Conservation (phyloP, 2,888 invertebrate species). For the Noctua janthe region DNA sequence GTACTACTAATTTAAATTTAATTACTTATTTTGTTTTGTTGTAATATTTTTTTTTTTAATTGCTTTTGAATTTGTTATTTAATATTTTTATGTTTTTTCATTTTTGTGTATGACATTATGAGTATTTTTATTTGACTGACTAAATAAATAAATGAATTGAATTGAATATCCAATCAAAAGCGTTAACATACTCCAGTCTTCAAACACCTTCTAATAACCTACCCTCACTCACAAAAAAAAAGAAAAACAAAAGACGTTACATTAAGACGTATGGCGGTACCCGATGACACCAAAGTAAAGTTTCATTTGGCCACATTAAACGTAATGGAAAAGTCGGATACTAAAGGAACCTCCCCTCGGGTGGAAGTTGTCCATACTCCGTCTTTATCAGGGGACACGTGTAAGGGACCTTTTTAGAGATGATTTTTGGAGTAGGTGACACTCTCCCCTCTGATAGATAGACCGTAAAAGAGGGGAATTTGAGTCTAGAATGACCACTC, state of each 20-base stretch:
- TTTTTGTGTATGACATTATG: no score
- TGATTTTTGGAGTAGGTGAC: constrained; percentile 7
- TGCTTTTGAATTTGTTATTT: no score
- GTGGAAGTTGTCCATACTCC: constrained; percentile 60
- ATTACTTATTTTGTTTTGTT: no score
- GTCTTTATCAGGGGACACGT: constrained; percentile 63
- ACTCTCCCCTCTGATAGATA: neutral
- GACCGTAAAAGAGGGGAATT: neutral
- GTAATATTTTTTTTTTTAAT: no score
- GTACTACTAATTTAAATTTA: no score
- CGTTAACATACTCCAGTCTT: neutral
- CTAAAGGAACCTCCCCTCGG: constrained; percentile 41
- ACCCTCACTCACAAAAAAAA: constrained; percentile 13
- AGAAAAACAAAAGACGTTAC: constrained; percentile 64
- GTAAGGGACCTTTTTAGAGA: constrained; percentile 24
- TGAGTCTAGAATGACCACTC: neutral
- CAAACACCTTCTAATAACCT: constrained; percentile 2
- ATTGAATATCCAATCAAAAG: neutral
- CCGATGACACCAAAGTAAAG: constrained; percentile 74
- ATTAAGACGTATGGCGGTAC: constrained; percentile 75
- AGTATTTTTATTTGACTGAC: no score
- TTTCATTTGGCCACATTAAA: constrained; percentile 75
- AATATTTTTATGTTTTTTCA: no score
- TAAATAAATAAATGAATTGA: no score
- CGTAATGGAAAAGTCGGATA: constrained; percentile 83